Base-by-base conservation (phyloP, 2,797 vertebrate species). In the Enteromius thamalakanensis region DNA sequence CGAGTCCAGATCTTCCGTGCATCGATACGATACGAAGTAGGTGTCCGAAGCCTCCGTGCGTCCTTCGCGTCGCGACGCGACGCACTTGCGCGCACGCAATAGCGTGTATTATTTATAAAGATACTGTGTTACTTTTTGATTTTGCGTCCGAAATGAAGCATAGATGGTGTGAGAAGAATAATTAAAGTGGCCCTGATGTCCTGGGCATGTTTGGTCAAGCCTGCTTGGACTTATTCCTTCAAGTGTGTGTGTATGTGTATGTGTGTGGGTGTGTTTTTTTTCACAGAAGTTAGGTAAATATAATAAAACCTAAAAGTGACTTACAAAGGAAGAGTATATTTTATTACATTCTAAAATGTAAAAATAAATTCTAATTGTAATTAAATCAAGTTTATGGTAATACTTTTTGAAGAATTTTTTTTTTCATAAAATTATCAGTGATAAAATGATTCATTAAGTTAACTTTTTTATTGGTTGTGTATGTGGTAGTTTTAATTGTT, bases 151-250 rank as follows among this genome's bases (percentile, higher is more conserved):
- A 34, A 64, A 26, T 62, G 12, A n/a, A 58, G 6, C 19, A 0
- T 53, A 55, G 23, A 68, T 14, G n/a, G 34, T 7, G 10, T 8
- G 8, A 45, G n/a, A 29, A 40, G 23, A 55, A 32, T 8, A 29
- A 47, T 62, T 72, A 14, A 23, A 21, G 37, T 69, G 74, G 47
- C 19, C 64, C 11, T 68, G 14, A 9, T 76, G 49, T 60, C 62
- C 37, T 68, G 64, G 49, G 74, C 34, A 76, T 77, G 81, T 19
- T 83, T 47, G 72, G 64, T 77, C 37, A 69, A 69, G 34, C 51
- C 58, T 65, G 70, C 49, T 77, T 60, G 64, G 51, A 47, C 19
- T 77, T 45, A 19, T 77, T 77, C 21, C 47, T 79, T 68, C 21
- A 17, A 12, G 8, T 70, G 79, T 62, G 21, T 60, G 1, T 29